These are phyloP conservation scores for Deroptyus accipitrinus DNA, from an alignment of 2,113 vertebrate species.

Conservation along the genomic window DNA sequence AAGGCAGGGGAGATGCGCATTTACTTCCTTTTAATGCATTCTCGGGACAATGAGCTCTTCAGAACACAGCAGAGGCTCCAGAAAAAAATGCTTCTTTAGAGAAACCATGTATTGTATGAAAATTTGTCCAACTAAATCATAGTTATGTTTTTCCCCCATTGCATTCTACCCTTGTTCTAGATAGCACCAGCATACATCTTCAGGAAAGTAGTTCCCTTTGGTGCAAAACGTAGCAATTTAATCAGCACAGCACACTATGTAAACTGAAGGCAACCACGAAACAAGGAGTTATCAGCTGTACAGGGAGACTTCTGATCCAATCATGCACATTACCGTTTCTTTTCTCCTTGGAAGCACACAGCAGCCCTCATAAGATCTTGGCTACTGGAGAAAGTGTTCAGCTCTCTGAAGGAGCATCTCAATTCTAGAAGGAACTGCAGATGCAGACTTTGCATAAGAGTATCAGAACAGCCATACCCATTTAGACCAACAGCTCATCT, in stretches of 20 bases:
- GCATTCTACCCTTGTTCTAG: neutral
- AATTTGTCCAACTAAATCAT: neutral
- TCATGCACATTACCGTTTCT: rapidly evolving
- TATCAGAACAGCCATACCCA: neutral
- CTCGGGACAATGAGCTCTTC: neutral
- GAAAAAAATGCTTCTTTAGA: neutral
- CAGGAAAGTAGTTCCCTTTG: neutral
- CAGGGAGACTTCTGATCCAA: neutral
- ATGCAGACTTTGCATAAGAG: neutral
- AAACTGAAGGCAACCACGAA: neutral
- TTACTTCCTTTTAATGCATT: neutral
- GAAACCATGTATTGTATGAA: neutral
- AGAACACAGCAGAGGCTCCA: neutral
- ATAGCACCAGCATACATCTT: neutral
- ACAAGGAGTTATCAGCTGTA: neutral
- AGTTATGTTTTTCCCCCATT: neutral
- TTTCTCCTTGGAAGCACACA: neutral
- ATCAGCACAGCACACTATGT: neutral
- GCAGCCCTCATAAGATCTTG: neutral
- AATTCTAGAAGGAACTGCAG: neutral
- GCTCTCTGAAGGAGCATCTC: neutral
- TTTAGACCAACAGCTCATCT: neutral
- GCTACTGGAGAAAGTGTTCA: neutral
- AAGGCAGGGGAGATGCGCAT: neutral
- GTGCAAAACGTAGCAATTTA: neutral